Percentiles rank a stretch among this genome's conserved stretches.
Conservation (phyloP, 2,797 vertebrate genomes). For the Antrozous pallidus region DNA sequence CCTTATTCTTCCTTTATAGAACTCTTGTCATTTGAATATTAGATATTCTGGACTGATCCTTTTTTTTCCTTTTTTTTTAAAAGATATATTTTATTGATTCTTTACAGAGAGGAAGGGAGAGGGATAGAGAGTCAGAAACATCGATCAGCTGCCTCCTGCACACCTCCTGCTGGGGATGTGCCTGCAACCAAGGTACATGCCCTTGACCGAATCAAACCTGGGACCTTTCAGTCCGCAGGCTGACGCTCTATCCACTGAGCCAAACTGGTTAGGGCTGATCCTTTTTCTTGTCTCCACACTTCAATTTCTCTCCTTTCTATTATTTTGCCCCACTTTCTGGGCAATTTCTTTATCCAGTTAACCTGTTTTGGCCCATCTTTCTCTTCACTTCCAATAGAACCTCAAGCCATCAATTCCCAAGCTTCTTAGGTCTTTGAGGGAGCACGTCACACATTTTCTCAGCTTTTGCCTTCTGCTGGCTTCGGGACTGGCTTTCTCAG, state of each 20-base stretch:
- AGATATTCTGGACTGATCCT: background rate
- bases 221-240: no score
- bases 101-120: no score
- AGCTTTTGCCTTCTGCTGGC: background rate
- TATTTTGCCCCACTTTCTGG: background rate
- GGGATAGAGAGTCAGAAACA: no score
- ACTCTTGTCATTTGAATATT: background rate
- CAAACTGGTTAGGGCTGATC: no score
- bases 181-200: no score
- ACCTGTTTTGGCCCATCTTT: background rate
- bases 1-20: background rate
- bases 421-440: background rate
- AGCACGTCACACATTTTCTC: background rate
- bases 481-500: background rate
- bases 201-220: no score
- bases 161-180: no score
- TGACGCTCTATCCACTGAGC: no score
- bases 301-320: background rate
- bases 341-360: background rate
- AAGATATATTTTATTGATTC: no score
- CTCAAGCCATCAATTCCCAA: background rate
- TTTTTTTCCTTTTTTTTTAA: background rate
- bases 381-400: background rate
- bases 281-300: background rate
- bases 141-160: no score